phyloP scores from a whole-genome alignment of 2,888 invertebrate genomes.

The Himalopsyche tibetana region DNA sequence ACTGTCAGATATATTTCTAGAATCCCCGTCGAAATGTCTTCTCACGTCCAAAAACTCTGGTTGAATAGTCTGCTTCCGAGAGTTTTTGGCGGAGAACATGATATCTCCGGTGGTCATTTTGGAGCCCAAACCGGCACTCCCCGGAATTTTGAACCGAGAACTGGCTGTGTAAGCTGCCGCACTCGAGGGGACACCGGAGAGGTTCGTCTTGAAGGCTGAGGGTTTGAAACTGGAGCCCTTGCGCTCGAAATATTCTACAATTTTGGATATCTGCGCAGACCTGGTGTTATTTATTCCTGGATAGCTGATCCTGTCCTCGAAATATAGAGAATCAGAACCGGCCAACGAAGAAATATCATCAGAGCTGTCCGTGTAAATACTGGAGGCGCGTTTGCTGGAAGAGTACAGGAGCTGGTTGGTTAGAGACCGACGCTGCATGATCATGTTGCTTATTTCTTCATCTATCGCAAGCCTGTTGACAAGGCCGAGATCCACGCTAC shows the following conservation, averaged over 20 bases:
- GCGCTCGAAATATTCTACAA: slow-evolving; percentile 92
- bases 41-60: slow-evolving; percentile 63
- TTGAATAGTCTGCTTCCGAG: slow-evolving; percentile 58
- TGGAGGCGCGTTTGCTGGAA: slow-evolving; percentile 83
- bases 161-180: slow-evolving; percentile 41
- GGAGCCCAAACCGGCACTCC: slow-evolving; percentile 66
- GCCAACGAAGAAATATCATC: slow-evolving; percentile 90
- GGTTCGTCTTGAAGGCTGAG: slow-evolving; percentile 69
- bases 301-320: slow-evolving; percentile 81
- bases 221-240: slow-evolving; percentile 81
- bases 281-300: slow-evolving; percentile 76
- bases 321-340: slow-evolving; percentile 84
- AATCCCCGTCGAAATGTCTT: slow-evolving; percentile 64
- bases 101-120: slow-evolving; percentile 66
- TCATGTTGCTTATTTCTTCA: slow-evolving; percentile 73
- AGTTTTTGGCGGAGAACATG: slow-evolving; percentile 64
- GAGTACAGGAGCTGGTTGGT: slow-evolving; percentile 77
- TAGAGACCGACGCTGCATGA: slow-evolving; percentile 72
- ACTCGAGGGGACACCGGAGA: slow-evolving; percentile 62
- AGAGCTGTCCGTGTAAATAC: slow-evolving; percentile 91
- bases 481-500: slow-evolving; percentile 72
- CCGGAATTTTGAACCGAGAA: slow-evolving; percentile 66
- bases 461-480: slow-evolving; percentile 74
- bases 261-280: slow-evolving; percentile 86
- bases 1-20: slow-evolving; percentile 60